Base-by-base conservation (phyloP, 2,888 invertebrate genomes). In the Lithophane semibrunnea region DNA sequence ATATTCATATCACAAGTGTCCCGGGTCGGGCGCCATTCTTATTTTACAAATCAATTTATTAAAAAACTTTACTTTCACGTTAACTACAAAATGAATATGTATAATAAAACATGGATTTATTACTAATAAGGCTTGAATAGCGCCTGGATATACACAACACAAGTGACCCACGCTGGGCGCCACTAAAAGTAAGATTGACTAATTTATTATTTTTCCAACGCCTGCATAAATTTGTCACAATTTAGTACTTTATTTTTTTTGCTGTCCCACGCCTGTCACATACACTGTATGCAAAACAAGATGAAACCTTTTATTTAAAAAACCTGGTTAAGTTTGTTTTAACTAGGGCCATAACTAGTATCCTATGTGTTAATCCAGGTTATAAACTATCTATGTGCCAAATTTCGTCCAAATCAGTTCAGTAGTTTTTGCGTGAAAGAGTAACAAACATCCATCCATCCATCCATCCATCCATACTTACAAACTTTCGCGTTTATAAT, bases 151-250 rank as follows among this genome's bases (percentile, higher is more conserved):
- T 56, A 60, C 24, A 65, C 8, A 42, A 49, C 12, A 13, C 60
- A 49, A n/a, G 21, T 42, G 63, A 42, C 63, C 78, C 54, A n/a
- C 21, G 47, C 18, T 69, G 64, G 76, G 68, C 47, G 79, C 79
- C 79, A 80, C 29, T 69, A 24, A n/a, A 67, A 64, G 56, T 13
- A 37, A 52, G 64, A 74, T 67, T 63, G 79, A 68, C 16, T 16
- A 42, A 74, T 82, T 64, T 79, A 82, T 75, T 81, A 75, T 68
- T 79, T 79, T 37, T 75, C 16, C 18, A 24, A 4, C 24, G 12
- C 42, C 12, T 66, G 52, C 44, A 29, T 44, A 49, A 21, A 67
- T 49, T 29, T n/a, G n/a, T n/a, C n/a, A n/a, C n/a, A n/a, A n/a
- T n/a, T n/a, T n/a, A n/a, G n/a, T n/a, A n/a, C n/a, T n/a, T n/a